Conservation (phyloP, 2,888 invertebrate genomes). For the Acleris cristana region DNA sequence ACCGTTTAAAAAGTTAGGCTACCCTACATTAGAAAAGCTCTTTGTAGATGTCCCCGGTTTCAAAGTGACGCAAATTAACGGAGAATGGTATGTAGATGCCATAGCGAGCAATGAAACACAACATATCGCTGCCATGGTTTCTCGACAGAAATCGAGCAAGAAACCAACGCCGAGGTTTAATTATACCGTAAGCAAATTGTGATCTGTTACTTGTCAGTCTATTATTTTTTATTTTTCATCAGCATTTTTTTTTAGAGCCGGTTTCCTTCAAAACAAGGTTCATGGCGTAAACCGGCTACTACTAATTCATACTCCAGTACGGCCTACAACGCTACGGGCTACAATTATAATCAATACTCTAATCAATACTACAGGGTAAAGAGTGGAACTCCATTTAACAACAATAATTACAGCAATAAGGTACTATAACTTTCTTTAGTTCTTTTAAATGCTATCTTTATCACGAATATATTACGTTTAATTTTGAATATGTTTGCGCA, state of each 20-base stretch:
- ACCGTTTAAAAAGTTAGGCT: slow-evolving; percentile 85
- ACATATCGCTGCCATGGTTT: slow-evolving; percentile 83
- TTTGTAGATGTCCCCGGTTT: slow-evolving; percentile 84
- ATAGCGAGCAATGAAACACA: slow-evolving; percentile 83
- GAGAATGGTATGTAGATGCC: slow-evolving; percentile 83
- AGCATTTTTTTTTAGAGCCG: slow-evolving; percentile 63
- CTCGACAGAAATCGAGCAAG: slow-evolving; percentile 74
- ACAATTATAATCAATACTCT: slow-evolving; percentile 70
- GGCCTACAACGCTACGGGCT: slow-evolving; percentile 58
- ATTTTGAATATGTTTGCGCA: too few species aligned
- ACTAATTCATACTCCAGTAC: slow-evolving; percentile 46
- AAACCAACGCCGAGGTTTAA: slow-evolving; percentile 63
- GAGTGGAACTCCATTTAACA: slow-evolving; percentile 57
- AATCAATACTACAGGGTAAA: slow-evolving; percentile 72
- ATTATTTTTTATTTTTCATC: not conserved
- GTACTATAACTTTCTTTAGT: slow-evolving; percentile 44
- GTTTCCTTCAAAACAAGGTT: slow-evolving; percentile 74
- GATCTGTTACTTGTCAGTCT: too few species aligned
- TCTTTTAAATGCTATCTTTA: too few species aligned
- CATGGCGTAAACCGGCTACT: slow-evolving; percentile 70
- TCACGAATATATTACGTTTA: too few species aligned
- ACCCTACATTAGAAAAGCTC: slow-evolving; percentile 82
- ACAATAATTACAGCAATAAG: slow-evolving; percentile 62
- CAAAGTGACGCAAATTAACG: slow-evolving; percentile 76
- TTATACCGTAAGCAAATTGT: slow-evolving; percentile 54